Evolutionary conservation across 23 tunicate species (phyloP), one percentile per base, ranked within the genome.

Genomic region (Diplosoma virens): DNA sequence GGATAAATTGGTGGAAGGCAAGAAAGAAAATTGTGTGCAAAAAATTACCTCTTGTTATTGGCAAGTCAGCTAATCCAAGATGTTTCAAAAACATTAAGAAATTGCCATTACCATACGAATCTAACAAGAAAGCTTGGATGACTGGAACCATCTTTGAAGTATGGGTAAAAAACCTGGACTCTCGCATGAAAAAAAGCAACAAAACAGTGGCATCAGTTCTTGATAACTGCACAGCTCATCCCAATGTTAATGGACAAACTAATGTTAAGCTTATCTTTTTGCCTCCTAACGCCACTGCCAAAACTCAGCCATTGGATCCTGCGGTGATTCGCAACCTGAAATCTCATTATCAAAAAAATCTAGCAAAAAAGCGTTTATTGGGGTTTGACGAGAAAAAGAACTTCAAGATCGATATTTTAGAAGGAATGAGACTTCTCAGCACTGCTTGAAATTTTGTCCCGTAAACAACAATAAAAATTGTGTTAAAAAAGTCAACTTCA

Each of bases 371-470:
- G 75, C 54, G 75, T 54, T 9, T 53, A 26, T n/a, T 6, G 75
- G 17, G 23, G 37, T n/a, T 23, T 68, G 55, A 34, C 54, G 16
- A 11, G 37, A 16, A 25, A 68, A 36, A 37, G 75, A 37, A 24
- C 23, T 17, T 34, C 75, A 68, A 68, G 17, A 25, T 54, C 3
- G 23, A 54, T 34, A 34, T 53, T 37, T 68, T 68, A 11, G n/a
- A n/a, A n/a, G n/a, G n/a, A n/a, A 6, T 68, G 26, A 68, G 54
- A 26, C 75, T 68, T 68, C 54, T 68, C 54, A 34, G 55, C 25
- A 35, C 35, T 34, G 54, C 26, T 23, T 68, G 75, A 54, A 68
- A 68, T 68, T 34, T 25, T 37, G 75, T 68, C 75, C 17, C 75
- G 3, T 9, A 34, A 37, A 24, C 54, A 37, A 68, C 75, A 14